Percentiles rank a stretch among this genome's conserved stretches.
Conservation (phyloP, 2,113 vertebrate genomes). For the Apodemus sylvaticus region DNA sequence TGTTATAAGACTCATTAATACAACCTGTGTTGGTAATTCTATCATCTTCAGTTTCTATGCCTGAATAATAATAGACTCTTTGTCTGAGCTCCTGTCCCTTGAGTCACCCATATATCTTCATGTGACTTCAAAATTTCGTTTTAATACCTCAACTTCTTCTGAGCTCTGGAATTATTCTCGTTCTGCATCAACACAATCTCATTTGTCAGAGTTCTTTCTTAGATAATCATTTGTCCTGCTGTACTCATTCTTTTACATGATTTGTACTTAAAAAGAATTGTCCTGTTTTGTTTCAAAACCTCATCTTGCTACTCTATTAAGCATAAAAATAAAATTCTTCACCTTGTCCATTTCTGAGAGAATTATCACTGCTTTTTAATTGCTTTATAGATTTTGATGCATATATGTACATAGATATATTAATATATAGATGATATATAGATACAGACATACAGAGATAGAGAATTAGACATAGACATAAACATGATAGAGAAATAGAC, state of each 20-base stretch:
- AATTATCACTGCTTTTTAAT: neutral
- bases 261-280: neutral
- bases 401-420: too few relatives aligned
- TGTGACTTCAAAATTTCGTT: neutral
- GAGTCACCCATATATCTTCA: neutral
- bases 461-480: too few relatives aligned
- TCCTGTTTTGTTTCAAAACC: neutral
- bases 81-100: neutral
- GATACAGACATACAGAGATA: too few relatives aligned
- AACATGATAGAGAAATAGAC: too few relatives aligned
- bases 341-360: neutral
- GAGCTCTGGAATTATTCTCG: too few relatives aligned
- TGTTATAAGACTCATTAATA: neutral
- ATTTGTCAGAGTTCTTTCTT: neutral
- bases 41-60: neutral
- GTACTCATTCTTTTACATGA: neutral
- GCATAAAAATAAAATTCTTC: neutral
- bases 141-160: neutral
- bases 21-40: neutral
- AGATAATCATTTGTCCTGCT: neutral
- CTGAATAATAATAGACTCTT: neutral
- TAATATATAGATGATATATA: too few relatives aligned
- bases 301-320: neutral
- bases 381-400: neutral
- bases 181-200: neutral